These are phyloP conservation scores for Odontocolon sp. DNA, from an alignment of 2,888 invertebrate genomes.

Conservation along the genomic window DNA sequence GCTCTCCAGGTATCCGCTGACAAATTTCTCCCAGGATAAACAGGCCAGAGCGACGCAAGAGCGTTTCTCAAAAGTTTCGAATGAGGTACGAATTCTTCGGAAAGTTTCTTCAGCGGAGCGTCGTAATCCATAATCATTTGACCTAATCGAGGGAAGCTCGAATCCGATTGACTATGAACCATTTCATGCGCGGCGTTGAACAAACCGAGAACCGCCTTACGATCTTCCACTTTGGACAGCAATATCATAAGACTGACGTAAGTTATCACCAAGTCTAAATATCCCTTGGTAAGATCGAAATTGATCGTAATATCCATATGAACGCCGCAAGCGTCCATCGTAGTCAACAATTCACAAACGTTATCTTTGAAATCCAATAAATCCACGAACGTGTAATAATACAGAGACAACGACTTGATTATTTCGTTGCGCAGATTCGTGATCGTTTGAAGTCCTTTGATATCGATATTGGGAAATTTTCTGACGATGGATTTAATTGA, in stretches of 20 bases:
- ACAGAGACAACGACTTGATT: conserved; percentile 96
- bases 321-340: conserved; percentile 98
- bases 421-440: conserved; percentile 95
- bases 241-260: conserved; percentile 98
- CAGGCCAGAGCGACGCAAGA: conserved; percentile 91
- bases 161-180: conserved; percentile 93
- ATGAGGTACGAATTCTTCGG: conserved; percentile 98
- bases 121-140: conserved; percentile 99
- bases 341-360: conserved; percentile 94
- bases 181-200: conserved; percentile 99
- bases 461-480: conserved; percentile 97
- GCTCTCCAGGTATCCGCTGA: conserved; percentile 97
- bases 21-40: conserved; percentile 94
- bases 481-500: conserved; percentile 97
- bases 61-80: conserved; percentile 93
- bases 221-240: conserved; percentile 98
- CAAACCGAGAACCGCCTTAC: conserved; percentile 97
- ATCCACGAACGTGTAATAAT: conserved; percentile 99
- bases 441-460: conserved; percentile 94
- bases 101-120: conserved; percentile 95
- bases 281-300: conserved; percentile 97
- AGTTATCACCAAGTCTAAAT: conserved; percentile 96
- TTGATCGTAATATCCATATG: conserved; percentile 97
- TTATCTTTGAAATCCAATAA: conserved; percentile 98
- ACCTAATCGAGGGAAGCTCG: conserved; percentile 96